These are phyloP conservation scores for Drosophila pseudoobscura DNA, from an alignment of 1,140 invertebrate species.

Conservation along the genomic window DNA sequence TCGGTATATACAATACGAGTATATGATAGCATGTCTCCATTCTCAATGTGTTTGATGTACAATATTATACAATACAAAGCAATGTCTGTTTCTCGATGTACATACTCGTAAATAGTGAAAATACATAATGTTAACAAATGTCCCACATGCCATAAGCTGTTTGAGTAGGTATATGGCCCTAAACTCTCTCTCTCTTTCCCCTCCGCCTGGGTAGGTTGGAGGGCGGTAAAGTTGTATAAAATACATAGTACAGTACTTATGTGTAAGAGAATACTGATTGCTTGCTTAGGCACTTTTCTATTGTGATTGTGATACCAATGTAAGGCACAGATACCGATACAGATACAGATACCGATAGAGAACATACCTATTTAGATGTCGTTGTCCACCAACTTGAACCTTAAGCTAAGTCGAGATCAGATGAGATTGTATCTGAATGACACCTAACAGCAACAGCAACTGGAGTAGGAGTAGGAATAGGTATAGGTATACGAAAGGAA, in stretches of 20 bases:
- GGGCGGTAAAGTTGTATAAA: not conserved
- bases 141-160: slow-evolving; percentile 29
- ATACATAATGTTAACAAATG: slow-evolving; percentile 33
- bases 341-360: no score
- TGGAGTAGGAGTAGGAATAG: not conserved
- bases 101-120: slow-evolving; percentile 18
- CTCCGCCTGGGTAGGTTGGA: no score
- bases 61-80: slow-evolving; percentile 30
- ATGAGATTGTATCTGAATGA: no score
- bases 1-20: slow-evolving; percentile 3
- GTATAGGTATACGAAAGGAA: slow-evolving; percentile 19
- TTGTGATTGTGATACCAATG: slow-evolving; percentile 66
- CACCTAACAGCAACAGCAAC: not conserved
- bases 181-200: no score
- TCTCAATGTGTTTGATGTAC: slow-evolving; percentile 12
- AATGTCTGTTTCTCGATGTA: slow-evolving; percentile 31
- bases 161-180: slow-evolving; percentile 26
- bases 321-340: slow-evolving; percentile 47
- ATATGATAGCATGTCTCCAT: slow-evolving; percentile 12
- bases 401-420: no score
- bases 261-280: slow-evolving; percentile 20
- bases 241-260: slow-evolving; percentile 5
- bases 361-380: no score
- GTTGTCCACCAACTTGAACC: no score
- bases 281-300: slow-evolving; percentile 57